Base-by-base conservation (phyloP, 2,888 invertebrate genomes). In the Amiota minor region DNA sequence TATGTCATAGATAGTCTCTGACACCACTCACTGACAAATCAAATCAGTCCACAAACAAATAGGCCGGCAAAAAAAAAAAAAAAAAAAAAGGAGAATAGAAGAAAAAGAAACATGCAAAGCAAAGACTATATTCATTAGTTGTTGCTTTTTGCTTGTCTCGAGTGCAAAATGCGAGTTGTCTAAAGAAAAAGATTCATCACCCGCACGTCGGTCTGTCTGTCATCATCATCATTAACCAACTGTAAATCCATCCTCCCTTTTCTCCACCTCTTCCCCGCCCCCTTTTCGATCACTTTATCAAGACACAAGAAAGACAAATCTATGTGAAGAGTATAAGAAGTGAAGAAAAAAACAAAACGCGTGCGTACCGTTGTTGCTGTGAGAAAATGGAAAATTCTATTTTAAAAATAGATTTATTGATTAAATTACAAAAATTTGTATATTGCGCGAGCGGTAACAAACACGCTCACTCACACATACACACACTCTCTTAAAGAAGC, bases 341-440 rank as follows among this genome's bases (percentile, higher is more conserved):
- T 53, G 9, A 59, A 16, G 35, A 35, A 18, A 16, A 20, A 16
- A 20, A 16, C n/a, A 45, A 64, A 64, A 9, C 12, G 35, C 20
- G 23, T 23, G 14, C 20, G 45, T 16, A 50, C 11, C 56, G 65
- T 49, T 11, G 61, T 53, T 16, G 45, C 11, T 10, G 64, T 49
- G 65, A 65, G 64, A 71, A 73, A 75, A 71, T 79, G 81, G 78
- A 81, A 81, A 81, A 80, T 80, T 78, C 72, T 73, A 77, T 72
- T 79, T 84, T 85, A 85, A 78, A 85, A 85, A 85, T 84, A 85
- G 83, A 82, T 76, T 82, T 85, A 85, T 85, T 82, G 85, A 85
- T 85, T 84, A 74, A 74, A 81, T 80, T 81, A 81, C 77, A 79
- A 79, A 79, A 16, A 77, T 79, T 76, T 76, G 70, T 74, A 72